Evolutionary conservation across 2,888 invertebrate genomes (phyloP).

Genomic region (Heterodera filipjevi): DNA sequence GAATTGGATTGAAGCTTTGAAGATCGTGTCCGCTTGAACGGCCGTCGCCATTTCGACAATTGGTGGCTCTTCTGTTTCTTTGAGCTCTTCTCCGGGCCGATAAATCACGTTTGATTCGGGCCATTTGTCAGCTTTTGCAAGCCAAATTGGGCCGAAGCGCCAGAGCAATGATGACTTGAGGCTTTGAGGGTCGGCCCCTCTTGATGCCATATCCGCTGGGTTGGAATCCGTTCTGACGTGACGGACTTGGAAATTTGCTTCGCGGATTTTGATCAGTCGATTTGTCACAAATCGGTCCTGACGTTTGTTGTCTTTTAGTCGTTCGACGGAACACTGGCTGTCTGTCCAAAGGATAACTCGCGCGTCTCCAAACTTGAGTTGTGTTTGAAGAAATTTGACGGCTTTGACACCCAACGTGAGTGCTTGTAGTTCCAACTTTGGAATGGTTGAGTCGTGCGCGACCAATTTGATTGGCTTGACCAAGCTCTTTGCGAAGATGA

Average conservation of each 20-base stretch:
- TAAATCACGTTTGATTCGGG: neutral
- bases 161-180: neutral
- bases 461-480: neutral
- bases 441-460: neutral
- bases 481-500: slow-evolving; percentile 8
- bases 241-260: neutral
- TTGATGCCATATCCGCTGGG: slow-evolving; percentile 3
- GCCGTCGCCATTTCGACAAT: neutral
- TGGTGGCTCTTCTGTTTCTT: neutral
- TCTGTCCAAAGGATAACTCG: neutral
- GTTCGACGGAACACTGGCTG: neutral
- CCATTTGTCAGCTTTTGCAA: neutral
- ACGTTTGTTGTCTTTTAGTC: neutral
- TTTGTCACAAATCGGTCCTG: slow-evolving; percentile 11
- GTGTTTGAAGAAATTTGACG: neutral
- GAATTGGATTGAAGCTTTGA: neutral
- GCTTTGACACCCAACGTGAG: neutral
- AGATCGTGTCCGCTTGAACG: neutral
- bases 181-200: neutral
- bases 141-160: neutral
- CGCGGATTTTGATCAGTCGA: neutral
- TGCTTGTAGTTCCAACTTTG: neutral
- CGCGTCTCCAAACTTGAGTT: neutral
- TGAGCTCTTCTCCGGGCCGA: neutral
- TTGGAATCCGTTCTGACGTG: neutral